Evolutionary conservation across 2,797 vertebrate species (phyloP), one percentile per base, ranked within the genome.

Genomic region (Hyperoplus lanceolatus): DNA sequence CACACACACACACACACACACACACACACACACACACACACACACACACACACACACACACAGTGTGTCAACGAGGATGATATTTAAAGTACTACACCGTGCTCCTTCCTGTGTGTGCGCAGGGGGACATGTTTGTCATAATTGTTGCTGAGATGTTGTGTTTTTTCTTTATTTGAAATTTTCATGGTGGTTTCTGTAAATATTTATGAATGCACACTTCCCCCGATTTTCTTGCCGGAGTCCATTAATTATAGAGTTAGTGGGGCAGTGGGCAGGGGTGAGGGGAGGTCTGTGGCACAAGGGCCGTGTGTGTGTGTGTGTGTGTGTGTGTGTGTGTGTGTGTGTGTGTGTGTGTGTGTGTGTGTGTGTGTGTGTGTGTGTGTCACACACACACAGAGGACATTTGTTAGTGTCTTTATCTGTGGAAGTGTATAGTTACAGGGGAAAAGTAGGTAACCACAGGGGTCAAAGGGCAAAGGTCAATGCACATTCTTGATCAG

Each of bases 121-220:
- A 43, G 43, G 50, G 13, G 5, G 21, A 46, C 50, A 55, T 67
- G 67, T 70, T 80, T 48, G 16, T 49, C 29, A 18, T 14, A 60
- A 29, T 16, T 38, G 4, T 54, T 6, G 1, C 14, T 46, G 68
- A 67, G 55, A 62, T 67, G 61, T 73, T 66, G 53, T 72, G 54
- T 74, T 82, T 85, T 29, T 77, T 83, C 51, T 50, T 48, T 59
- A 73, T 75, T 72, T 91, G 73, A 89, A 91, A 86, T 76, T 79
- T 80, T 88, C 70, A 90, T 86, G 74, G 36, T 55, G 48, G 60
- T 83, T 63, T 74, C 68, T 73, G 82, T 95, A 86, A 95, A 95
- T 95, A 95, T 95, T 94, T 77, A 95, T 94, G 90, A 95, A 83
- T 29, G 54, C 81, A 70, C 87, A 83, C 77, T 83, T 87, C 82